Conservation (phyloP, 2,888 invertebrate species). For the Eupeodes latifasciatus region DNA sequence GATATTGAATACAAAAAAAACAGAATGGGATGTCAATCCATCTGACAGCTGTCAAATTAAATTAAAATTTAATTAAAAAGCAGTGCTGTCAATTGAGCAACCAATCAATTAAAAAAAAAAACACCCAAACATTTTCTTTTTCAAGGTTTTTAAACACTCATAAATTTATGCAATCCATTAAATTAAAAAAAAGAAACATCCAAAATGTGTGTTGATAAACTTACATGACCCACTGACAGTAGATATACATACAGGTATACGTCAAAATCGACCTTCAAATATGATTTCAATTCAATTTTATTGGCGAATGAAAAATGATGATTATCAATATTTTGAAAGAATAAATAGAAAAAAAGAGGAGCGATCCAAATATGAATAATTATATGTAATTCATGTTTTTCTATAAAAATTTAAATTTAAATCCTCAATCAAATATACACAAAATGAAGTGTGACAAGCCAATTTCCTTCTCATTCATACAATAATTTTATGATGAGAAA, state of each 20-base stretch:
- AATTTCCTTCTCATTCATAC: conserved; percentile 32
- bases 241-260: neutral
- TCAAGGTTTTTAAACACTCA: too few species aligned
- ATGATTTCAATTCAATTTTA: neutral
- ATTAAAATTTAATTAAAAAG: too few species aligned
- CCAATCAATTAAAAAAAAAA: too few species aligned
- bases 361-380: neutral
- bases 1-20: too few species aligned
- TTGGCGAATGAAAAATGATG: neutral
- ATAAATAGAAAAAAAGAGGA: neutral
- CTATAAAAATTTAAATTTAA: neutral
- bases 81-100: too few species aligned
- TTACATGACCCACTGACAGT: neutral
- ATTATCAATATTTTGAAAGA: neutral
- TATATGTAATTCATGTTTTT: too few species aligned
- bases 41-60: too few species aligned
- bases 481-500: neutral
- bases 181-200: too few species aligned
- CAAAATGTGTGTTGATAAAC: neutral
- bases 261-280: neutral
- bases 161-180: too few species aligned
- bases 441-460: conserved; percentile 23
- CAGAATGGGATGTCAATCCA: too few species aligned
- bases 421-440: neutral
- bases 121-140: too few species aligned